Evolutionary conservation across 2,113 vertebrate species (phyloP).

Genomic region (Enhydra lutris): DNA sequence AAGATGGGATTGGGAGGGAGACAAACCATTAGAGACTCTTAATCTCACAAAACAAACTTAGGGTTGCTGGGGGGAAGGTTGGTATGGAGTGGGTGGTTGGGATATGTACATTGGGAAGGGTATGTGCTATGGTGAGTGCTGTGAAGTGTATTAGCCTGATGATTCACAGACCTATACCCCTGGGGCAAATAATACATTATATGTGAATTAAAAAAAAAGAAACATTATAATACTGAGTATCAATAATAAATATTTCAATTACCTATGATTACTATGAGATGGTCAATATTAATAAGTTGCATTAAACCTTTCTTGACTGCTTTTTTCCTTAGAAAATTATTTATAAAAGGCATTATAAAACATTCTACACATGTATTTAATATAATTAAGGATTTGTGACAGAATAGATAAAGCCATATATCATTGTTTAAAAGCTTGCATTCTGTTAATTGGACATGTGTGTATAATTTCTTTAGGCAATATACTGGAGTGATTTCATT

Average conservation of each 20-base stretch:
- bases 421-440: not conserved
- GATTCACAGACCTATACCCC: too few relatives aligned
- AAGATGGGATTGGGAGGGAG: too few relatives aligned
- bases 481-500: not conserved
- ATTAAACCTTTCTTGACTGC: not conserved
- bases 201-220: not conserved
- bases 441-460: not conserved
- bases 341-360: not conserved
- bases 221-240: not conserved
- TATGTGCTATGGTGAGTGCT: too few relatives aligned
- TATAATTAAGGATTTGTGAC: not conserved
- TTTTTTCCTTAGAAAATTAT: not conserved
- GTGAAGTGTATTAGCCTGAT: too few relatives aligned
- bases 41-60: too few relatives aligned
- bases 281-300: not conserved
- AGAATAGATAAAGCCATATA: not conserved
- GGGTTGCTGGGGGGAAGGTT: too few relatives aligned
- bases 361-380: not conserved
- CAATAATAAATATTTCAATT: not conserved
- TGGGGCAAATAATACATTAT: too few relatives aligned
- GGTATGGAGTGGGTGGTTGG: too few relatives aligned
- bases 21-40: too few relatives aligned
- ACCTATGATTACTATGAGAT: not conserved
- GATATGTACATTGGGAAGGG: too few relatives aligned
- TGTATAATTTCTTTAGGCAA: not conserved